Conservation (phyloP, 2,113 vertebrate genomes). For the Coracopsis vasa region DNA sequence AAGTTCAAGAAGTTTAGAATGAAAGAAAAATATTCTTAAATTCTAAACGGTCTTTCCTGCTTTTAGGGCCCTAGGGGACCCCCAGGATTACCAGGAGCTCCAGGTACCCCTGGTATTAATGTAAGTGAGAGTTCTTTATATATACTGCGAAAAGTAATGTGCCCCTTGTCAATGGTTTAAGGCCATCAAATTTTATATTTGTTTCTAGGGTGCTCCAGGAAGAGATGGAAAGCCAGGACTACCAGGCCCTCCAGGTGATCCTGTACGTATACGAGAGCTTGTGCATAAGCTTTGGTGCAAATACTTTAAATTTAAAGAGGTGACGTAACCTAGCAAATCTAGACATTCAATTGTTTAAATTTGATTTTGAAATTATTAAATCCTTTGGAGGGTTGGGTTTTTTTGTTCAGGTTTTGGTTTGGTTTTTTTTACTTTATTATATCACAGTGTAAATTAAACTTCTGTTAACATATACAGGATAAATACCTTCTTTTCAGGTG, state of each 20-base stretch:
- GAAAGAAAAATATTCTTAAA: background rate
- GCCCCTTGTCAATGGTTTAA: background rate
- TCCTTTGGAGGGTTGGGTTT: background rate
- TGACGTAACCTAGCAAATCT: background rate
- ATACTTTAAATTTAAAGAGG: background rate
- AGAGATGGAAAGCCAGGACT: constrained; percentile 88
- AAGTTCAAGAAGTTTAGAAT: background rate
- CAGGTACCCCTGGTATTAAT: constrained; percentile 82
- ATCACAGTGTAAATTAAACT: background rate
- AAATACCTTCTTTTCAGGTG: background rate
- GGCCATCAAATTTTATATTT: background rate
- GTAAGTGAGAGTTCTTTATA: constrained; percentile 69
- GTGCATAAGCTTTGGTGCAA: background rate
- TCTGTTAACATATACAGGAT: background rate
- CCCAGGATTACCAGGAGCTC: constrained; percentile 83
- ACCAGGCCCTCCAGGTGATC: constrained; percentile 93
- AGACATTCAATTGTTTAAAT: constrained; percentile 27
- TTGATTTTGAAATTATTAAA: background rate
- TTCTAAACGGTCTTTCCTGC: background rate
- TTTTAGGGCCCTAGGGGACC: constrained; percentile 85
- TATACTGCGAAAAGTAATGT: background rate
- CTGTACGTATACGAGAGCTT: constrained; percentile 78
- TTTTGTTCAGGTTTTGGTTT: background rate
- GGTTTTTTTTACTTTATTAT: background rate
- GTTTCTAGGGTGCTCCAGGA: constrained; percentile 88